Percentiles rank a stretch among this genome's conserved stretches.
phyloP scores from a whole-genome alignment of 2,797 vertebrate species.

The Diceros bicornis region DNA sequence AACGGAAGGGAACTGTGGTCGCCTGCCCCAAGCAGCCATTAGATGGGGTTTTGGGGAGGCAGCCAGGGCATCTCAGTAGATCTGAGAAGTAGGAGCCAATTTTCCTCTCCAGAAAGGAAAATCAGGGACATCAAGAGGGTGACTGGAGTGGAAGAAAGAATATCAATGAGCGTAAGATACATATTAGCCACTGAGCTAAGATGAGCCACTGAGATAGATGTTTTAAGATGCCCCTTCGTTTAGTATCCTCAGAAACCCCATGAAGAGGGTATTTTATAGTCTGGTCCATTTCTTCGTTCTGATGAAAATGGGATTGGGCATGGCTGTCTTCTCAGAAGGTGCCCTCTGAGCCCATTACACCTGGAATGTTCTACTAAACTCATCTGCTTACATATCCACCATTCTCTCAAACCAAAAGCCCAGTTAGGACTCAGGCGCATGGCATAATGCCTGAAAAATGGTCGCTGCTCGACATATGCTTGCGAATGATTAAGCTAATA shows the following conservation, averaged over 20 bases:
- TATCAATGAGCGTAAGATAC: background rate
- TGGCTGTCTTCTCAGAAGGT: background rate
- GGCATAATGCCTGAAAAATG: background rate
- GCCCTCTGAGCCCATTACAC: background rate
- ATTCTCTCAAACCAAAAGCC: background rate
- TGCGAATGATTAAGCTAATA: background rate
- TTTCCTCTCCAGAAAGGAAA: background rate
- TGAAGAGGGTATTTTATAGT: background rate
- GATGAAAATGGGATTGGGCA: background rate
- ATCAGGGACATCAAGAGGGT: background rate
- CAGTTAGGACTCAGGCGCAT: background rate
- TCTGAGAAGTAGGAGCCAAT: background rate
- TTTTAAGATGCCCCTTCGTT: background rate
- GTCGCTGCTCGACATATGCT: background rate
- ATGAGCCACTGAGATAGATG: background rate
- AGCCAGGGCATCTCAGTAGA: background rate
- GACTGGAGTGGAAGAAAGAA: background rate
- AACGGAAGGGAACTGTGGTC: background rate
- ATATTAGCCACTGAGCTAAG: background rate
- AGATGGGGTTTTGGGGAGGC: background rate
- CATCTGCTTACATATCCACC: background rate
- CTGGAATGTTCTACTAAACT: background rate
- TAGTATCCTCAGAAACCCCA: background rate
- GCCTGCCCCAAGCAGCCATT: no score
- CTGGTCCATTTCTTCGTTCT: background rate